Conservation (phyloP, 1,140 invertebrate genomes). For the Tetraneura akinire region DNA sequence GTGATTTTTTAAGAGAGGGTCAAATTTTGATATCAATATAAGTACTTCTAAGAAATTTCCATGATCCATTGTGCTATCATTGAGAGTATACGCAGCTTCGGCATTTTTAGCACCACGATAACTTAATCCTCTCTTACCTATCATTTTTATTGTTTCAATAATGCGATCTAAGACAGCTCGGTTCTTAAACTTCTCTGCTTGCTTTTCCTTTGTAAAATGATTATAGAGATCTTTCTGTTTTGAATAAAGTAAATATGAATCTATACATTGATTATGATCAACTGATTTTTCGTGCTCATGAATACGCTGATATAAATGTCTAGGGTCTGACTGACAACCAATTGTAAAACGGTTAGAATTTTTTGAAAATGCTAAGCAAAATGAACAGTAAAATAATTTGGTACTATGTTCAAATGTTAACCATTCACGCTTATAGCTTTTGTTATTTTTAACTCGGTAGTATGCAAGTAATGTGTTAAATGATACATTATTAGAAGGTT, state of each 20-base stretch:
- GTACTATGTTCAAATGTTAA: neutral
- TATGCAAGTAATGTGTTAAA: neutral
- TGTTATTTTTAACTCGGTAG: neutral
- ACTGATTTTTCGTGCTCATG: neutral
- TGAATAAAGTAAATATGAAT: neutral
- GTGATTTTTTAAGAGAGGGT: neutral
- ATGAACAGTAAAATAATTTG: constrained; percentile 1
- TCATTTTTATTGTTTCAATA: constrained; percentile 18
- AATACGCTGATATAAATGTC: no score
- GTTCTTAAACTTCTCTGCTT: no score
- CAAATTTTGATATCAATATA: neutral
- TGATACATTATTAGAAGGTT: neutral
- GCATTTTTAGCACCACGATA: constrained; percentile 2
- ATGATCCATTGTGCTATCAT: neutral
- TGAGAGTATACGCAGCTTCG: neutral
- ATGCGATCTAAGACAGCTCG: neutral
- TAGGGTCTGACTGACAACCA: no score
- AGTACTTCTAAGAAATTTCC: constrained; percentile 5
- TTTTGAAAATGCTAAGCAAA: neutral
- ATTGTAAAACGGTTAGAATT: neutral
- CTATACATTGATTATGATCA: neutral
- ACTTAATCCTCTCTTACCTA: constrained; percentile 13
- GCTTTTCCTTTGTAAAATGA: no score
- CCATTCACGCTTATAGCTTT: neutral
- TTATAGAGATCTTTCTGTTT: neutral